Base-by-base conservation (phyloP, 2,797 vertebrate genomes). In the Columba guinea region DNA sequence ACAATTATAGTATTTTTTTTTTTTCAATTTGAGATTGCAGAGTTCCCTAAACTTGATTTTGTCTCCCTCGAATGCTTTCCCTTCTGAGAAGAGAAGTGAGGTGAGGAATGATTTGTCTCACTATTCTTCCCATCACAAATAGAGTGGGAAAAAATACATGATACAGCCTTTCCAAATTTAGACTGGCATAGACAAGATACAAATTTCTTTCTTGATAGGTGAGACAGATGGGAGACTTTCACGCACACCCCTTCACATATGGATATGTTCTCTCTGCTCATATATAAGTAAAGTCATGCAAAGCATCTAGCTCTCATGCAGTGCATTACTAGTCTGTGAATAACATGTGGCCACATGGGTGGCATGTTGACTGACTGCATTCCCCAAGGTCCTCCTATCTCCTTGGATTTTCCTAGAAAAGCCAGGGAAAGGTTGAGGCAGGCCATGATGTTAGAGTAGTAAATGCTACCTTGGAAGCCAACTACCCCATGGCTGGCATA, bases 211-310 rank as follows among this genome's bases (percentile, higher is more conserved):
- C 59, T 59, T 79, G 56, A 35, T 28, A 82, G 52, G 7, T 69
- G 59, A 92, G 81, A 89, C 87, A 96, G 86, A 89, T 89, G 75
- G 74, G 30, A 92, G 44, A 59, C 67, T 84, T 91, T 91, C 76
- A 82, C 34, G 64, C 2, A 2, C 37, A 28, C 69, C 79, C 35
- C 70, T 37, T 92, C 55, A 58, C 87, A 82, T 35, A 73, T 39
- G 84, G 84, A 71, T 48, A 87, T 1, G 1, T 76, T 84, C 46
- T 52, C 70, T 81, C 51, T 84, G 63, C 74, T 90, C 55, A 84
- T 90, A 20, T 19, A 65, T 79, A 92, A 84, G 46, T 84, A 55
- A 84, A 49, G 59, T 9, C 56, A 62, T 10, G n/a, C 63, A 82
- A 78, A 92, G 58, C 90, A 79, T 58, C 55, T 46, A 7, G 15